Base-by-base conservation (phyloP, 2,888 invertebrate species). In the Cataglyphis rosenhaueri region DNA sequence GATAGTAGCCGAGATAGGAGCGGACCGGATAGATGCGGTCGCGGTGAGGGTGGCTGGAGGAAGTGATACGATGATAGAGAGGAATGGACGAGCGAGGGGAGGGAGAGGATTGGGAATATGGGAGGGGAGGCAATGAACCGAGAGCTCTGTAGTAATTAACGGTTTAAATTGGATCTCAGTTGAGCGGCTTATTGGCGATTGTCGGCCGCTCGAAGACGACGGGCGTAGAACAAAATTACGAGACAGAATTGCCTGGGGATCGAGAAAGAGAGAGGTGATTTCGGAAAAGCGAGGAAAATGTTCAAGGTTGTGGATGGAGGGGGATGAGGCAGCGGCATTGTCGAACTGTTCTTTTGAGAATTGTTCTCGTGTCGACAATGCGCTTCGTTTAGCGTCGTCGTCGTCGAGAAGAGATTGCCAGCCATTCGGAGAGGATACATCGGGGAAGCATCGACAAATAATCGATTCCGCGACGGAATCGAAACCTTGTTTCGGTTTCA, bases 101-200 rank as follows among this genome's bases (percentile, higher is more conserved):
- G 59, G 18, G 25, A 74, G 68, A 52, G 65, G 52, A 81, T 6
- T 35, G 35, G 35, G 6, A 6, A 35, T 35, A 35, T 0, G 6
- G 35, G n/a, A 61, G 66, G 61, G 62, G 68, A 25, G 79, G 25
- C 68, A 66, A 73, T 65, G 79, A 74, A 79, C 84, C 61, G 25
- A 85, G 25, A 85, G 82, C 84, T 84, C 87, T 86, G 87, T 89
- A 91, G 92, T 92, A 92, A 92, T 92, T 92, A 92, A 92, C 91
- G 91, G 91, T 92, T 92, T 92, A 92, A 92, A 92, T 92, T 91
- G 92, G 91, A 92, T 92, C 91, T 89, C 86, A 89, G 91, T 87
- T 85, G 89, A 87, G 87, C 86, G 91, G 87, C 88, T 91, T 91
- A 91, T 90, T 90, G 92, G 64, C 87, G 91, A 91, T 90, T 92